These are phyloP conservation scores for Grus americana DNA, from an alignment of 2,113 vertebrate genomes.

Conservation along the genomic window DNA sequence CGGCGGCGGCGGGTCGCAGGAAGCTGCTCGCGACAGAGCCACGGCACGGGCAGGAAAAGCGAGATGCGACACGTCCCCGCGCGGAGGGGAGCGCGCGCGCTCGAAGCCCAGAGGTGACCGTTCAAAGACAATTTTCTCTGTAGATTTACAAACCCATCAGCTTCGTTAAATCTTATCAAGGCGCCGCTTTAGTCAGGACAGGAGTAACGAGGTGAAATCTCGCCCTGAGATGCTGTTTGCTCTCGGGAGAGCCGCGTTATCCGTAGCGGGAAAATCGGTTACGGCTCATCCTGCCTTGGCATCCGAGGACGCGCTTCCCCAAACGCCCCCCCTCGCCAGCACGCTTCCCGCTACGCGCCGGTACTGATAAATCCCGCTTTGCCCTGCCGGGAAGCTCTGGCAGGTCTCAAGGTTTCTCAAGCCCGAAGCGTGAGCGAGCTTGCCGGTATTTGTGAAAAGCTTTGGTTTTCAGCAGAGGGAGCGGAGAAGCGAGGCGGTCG, in stretches of 20 bases:
- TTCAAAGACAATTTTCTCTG: not conserved
- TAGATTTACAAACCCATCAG: not conserved
- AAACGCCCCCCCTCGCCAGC: not conserved
- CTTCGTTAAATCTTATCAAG: fast-evolving
- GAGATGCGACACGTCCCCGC: fast-evolving
- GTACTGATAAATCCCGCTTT: fast-evolving
- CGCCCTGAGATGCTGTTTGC: not conserved
- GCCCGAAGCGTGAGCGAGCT: fast-evolving
- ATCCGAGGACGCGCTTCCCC: not conserved
- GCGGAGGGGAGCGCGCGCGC: fast-evolving
- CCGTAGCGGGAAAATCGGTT: fast-evolving
- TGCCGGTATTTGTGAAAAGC: not conserved
- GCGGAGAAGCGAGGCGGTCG: fast-evolving
- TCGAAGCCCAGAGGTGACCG: not conserved
- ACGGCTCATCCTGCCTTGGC: not conserved
- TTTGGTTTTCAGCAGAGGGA: not conserved
- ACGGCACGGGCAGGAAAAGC: fast-evolving
- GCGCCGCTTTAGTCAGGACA: fast-evolving
- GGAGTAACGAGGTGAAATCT: not conserved
- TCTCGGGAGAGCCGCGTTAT: fast-evolving
- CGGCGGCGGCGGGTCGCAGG: fast-evolving
- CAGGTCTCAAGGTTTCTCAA: not conserved
- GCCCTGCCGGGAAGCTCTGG: not conserved
- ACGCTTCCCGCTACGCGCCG: not conserved
- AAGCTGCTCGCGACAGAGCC: not conserved